Evolutionary conservation across 2,113 vertebrate genomes (phyloP).

Genomic region (Rhodinocichla rosea): DNA sequence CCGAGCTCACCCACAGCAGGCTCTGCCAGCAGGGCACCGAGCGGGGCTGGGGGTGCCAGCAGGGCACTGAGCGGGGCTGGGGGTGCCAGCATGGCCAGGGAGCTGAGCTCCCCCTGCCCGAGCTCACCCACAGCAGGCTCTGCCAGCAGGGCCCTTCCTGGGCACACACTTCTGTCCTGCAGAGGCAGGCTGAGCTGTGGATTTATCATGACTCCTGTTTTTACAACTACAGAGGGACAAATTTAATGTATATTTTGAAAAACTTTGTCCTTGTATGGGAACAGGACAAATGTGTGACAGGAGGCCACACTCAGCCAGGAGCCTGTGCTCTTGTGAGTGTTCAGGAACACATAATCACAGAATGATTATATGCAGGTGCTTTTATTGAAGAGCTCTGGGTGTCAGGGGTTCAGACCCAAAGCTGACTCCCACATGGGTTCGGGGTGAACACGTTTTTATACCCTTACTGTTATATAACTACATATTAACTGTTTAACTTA

Average conservation of each 20-base stretch:
- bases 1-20: no score
- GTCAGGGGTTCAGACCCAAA: no score
- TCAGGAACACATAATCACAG: no score
- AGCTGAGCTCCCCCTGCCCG: accelerated
- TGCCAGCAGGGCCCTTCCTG: not conserved
- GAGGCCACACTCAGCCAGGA: not conserved
- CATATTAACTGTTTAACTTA: no score
- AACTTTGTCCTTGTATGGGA: not conserved
- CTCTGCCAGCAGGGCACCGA: no score
- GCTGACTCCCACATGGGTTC: no score
- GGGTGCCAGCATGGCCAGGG: accelerated
- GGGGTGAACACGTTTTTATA: no score
- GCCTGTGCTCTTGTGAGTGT: not conserved
- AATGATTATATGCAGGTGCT: no score
- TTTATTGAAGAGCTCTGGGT: no score
- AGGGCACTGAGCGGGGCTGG: no score
- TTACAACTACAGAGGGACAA: not conserved
- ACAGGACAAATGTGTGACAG: not conserved
- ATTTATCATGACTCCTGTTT: accelerated
- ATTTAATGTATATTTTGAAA: not conserved
- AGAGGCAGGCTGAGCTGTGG: no score
- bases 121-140: accelerated
- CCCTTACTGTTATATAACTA: no score
- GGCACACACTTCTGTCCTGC: accelerated
- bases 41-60: not conserved